A percentile compares a stretch with the other conserved stretches of the same genome.
Evolutionary conservation across 2,113 vertebrate species (phyloP).

Genomic region (Microtus pennsylvanicus): DNA sequence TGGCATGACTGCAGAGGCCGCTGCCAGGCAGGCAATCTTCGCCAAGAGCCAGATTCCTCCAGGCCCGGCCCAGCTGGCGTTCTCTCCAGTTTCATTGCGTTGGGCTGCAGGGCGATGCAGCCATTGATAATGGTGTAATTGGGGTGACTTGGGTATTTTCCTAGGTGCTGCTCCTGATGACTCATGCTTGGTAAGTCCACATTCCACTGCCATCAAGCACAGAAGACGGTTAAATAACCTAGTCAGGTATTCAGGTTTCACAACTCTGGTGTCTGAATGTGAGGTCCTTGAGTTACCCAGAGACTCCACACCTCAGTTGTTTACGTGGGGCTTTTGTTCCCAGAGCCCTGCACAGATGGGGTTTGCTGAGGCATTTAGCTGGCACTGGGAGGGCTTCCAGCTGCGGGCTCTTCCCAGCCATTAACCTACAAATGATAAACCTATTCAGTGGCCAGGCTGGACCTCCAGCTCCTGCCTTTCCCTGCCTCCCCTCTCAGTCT

Average conservation of each 20-base stretch:
- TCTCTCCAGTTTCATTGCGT: conserved; percentile 65
- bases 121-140: conserved; percentile 44
- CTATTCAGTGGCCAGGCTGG: fast-evolving
- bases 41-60: conserved; percentile 47
- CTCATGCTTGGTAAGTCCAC: conserved; percentile 25
- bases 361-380: background rate
- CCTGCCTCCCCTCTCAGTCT: background rate
- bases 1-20: background rate
- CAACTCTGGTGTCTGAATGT: background rate
- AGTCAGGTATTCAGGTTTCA: conserved; percentile 51
- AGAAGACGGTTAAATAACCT: conserved; percentile 9
- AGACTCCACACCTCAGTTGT: conserved; percentile 46
- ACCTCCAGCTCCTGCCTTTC: background rate
- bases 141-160: conserved; percentile 71
- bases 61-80: conserved; percentile 58
- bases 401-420: background rate
- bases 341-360: background rate
- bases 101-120: conserved; percentile 58
- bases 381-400: conserved; percentile 25
- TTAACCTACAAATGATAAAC: background rate
- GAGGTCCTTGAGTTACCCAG: conserved; percentile 46
- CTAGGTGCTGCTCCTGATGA: conserved; percentile 33
- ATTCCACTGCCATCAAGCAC: background rate
- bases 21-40: conserved; percentile 39
- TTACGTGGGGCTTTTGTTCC: conserved; percentile 48